Evolutionary conservation across 2,113 vertebrate species (phyloP).

Genomic region (Nesospiza acunhae): DNA sequence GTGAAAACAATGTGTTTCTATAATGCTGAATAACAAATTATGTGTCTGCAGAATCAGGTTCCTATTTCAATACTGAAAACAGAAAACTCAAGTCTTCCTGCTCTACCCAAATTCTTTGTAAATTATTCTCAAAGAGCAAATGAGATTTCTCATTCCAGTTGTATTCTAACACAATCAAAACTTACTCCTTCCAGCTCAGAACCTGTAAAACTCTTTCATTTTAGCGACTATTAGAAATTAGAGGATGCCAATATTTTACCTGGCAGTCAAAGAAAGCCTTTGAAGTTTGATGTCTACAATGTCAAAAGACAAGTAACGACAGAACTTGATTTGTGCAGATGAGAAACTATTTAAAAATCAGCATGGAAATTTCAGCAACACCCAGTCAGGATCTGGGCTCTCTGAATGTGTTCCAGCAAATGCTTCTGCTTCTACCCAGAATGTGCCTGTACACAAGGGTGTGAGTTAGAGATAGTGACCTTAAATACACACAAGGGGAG

Average conservation of each 20-base stretch:
- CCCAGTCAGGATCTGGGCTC: neutral
- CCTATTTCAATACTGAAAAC: neutral
- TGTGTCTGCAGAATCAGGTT: neutral
- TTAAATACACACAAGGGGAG: neutral
- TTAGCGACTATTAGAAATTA: neutral
- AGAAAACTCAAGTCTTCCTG: neutral
- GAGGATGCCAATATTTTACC: constrained; percentile 13
- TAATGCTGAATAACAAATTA: neutral
- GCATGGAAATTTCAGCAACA: constrained; percentile 23
- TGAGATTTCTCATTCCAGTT: constrained; percentile 3
- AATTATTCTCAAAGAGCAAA: constrained; percentile 29
- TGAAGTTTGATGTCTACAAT: constrained; percentile 13
- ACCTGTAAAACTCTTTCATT: constrained; percentile 7
- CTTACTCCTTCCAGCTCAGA: neutral
- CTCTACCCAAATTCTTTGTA: neutral
- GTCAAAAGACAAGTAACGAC: constrained; percentile 31
- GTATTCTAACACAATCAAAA: neutral
- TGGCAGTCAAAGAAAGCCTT: constrained; percentile 23
- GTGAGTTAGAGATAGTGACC: neutral
- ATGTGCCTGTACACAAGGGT: neutral
- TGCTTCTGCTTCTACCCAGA: neutral
- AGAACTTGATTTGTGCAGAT: constrained; percentile 20
- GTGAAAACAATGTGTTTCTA: neutral
- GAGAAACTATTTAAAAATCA: constrained; percentile 23
- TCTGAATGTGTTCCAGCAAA: neutral